These are phyloP conservation scores for Ochotona princeps DNA, from an alignment of 2,113 vertebrate genomes.

Conservation along the genomic window DNA sequence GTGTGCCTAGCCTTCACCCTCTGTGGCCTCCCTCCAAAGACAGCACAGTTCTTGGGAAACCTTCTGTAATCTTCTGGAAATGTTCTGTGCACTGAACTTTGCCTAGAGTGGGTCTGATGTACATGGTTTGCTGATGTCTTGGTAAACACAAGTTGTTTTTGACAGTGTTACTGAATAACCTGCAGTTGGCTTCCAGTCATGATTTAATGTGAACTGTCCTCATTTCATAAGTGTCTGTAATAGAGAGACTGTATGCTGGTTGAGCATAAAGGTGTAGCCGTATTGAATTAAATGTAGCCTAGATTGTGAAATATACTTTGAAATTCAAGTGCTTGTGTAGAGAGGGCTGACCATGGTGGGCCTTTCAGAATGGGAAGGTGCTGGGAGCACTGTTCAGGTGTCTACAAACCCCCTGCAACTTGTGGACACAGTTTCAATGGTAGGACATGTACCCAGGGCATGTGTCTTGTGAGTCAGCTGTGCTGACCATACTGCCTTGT, in stretches of 20 bases:
- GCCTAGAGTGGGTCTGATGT: neutral
- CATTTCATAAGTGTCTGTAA: neutral
- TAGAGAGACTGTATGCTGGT: neutral
- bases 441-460: neutral
- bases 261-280: no score
- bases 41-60: neutral
- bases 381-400: neutral
- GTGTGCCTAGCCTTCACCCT: neutral
- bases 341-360: no score
- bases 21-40: neutral
- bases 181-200: neutral
- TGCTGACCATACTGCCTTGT: neutral
- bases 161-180: neutral
- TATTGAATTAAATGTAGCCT: neutral
- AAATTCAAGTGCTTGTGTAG: neutral
- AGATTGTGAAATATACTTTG: neutral
- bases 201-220: neutral
- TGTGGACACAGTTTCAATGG: neutral
- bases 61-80: neutral
- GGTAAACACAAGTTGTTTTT: neutral
- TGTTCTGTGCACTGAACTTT: neutral
- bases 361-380: no score
- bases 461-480: neutral
- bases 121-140: neutral
- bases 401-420: accelerated